A percentile compares a stretch with the other conserved stretches of the same genome.
phyloP scores from a whole-genome alignment of 2,888 invertebrate species.

The Caenorhabditis doughertyi region DNA sequence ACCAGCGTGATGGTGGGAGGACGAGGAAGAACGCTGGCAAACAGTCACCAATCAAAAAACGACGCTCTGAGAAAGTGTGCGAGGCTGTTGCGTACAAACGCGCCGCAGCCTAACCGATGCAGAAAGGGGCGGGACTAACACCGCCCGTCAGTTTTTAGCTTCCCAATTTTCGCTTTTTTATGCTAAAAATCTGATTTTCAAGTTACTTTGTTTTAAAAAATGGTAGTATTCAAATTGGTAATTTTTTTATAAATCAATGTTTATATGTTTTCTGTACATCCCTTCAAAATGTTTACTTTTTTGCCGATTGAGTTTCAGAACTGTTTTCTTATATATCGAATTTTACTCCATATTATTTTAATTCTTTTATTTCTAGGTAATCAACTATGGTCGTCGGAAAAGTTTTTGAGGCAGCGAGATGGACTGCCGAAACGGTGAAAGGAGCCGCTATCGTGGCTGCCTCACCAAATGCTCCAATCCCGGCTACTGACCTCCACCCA shows the following conservation, averaged over 20 bases:
- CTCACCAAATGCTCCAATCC: conserved; percentile 76
- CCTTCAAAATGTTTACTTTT: too few relatives aligned
- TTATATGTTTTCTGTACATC: too few relatives aligned
- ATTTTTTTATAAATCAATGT: too few relatives aligned
- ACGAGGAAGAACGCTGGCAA: neutral
- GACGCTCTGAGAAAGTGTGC: conserved; percentile 11
- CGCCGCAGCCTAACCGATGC: conserved; percentile 21
- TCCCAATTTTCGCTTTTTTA: conserved; percentile 40
- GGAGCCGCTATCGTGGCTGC: conserved; percentile 77
- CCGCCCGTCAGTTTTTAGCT: conserved; percentile 52
- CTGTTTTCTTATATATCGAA: neutral
- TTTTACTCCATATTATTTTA: neutral
- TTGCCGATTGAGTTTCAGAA: neutral
- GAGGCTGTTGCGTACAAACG: conserved; percentile 12
- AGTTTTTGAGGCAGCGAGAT: conserved; percentile 76
- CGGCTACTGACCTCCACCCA: conserved; percentile 78
- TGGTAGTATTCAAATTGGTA: neutral
- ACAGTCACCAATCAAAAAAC: neutral
- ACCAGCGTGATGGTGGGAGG: neutral
- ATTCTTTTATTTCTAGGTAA: conserved; percentile 35
- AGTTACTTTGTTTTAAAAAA: neutral
- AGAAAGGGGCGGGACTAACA: conserved; percentile 45
- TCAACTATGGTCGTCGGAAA: conserved; percentile 77
- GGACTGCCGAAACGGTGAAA: conserved; percentile 77
- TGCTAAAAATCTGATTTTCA: neutral